Conservation (phyloP, 1,140 invertebrate genomes). For the Drosophila micromelanica region DNA sequence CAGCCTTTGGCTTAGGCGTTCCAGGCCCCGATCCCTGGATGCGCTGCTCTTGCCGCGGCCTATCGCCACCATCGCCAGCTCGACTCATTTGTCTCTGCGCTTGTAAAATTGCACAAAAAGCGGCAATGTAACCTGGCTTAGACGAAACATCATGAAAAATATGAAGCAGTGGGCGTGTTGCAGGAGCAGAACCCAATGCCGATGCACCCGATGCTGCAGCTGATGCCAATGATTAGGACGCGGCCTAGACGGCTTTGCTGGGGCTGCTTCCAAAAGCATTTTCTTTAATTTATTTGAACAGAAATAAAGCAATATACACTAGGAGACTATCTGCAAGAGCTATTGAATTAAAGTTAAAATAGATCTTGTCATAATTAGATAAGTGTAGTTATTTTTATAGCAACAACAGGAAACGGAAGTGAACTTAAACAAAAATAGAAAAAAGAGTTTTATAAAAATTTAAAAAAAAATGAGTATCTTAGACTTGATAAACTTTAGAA, state of each 20-base stretch:
- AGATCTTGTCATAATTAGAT: conserved; percentile 34
- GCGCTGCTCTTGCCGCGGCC: conserved; percentile 36
- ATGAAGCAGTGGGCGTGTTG: conserved; percentile 68
- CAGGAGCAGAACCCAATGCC: conserved; percentile 31
- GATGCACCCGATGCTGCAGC: conserved; percentile 28
- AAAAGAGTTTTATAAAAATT: too few relatives aligned
- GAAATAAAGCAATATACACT: conserved; percentile 42
- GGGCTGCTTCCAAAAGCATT: conserved; percentile 26
- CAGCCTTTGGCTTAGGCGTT: conserved; percentile 69
- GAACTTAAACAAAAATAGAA: too few relatives aligned
- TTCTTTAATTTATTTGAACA: conserved; percentile 64
- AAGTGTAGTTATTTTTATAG: not conserved
- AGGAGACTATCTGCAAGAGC: not conserved
- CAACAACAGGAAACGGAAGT: conserved; percentile 26
- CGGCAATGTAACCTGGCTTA: conserved; percentile 41
- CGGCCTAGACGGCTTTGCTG: conserved; percentile 19
- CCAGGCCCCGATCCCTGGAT: conserved; percentile 34
- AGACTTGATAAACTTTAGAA: too few relatives aligned
- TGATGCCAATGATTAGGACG: conserved; percentile 29
- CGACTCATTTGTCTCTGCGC: conserved; percentile 76
- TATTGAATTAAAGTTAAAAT: conserved; percentile 42
- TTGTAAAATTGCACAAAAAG: conserved; percentile 56
- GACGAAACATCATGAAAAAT: conserved; percentile 61
- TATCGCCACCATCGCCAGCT: conserved; percentile 65
- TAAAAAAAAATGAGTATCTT: too few relatives aligned